Evolutionary conservation across 2,888 invertebrate species (phyloP).

Genomic region (Eupithecia pulchellata): DNA sequence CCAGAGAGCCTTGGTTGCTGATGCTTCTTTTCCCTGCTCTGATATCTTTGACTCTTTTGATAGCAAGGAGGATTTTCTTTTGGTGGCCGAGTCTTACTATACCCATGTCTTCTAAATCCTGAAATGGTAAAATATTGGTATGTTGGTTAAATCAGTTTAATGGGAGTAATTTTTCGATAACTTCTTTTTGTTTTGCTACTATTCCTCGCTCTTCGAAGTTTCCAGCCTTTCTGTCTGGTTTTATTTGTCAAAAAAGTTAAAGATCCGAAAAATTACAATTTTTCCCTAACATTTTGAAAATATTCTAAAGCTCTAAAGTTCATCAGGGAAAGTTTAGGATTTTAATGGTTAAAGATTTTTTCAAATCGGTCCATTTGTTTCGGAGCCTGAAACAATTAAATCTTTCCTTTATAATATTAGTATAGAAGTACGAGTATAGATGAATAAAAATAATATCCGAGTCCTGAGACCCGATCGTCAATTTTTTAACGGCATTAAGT

Average conservation of each 20-base stretch:
- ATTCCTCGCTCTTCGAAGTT: neutral
- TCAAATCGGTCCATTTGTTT: too few relatives aligned
- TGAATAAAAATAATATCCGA: neutral
- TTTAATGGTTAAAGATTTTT: too few relatives aligned
- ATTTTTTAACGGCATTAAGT: neutral
- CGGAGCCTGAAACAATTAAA: too few relatives aligned
- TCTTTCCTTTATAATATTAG: too few relatives aligned
- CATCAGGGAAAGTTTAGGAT: too few relatives aligned
- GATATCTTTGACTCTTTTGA: conserved; percentile 97
- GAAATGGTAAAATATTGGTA: conserved; percentile 42
- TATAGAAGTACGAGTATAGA: too few relatives aligned
- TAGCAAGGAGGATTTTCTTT: conserved; percentile 98
- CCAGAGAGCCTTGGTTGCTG: conserved; percentile 80
- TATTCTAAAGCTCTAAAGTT: too few relatives aligned
- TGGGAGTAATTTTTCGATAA: neutral
- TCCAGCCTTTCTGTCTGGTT: neutral
- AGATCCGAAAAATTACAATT: too few relatives aligned
- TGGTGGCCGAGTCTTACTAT: conserved; percentile 98
- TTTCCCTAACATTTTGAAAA: too few relatives aligned
- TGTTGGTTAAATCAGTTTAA: neutral
- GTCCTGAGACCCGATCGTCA: neutral
- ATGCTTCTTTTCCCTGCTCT: conserved; percentile 92
- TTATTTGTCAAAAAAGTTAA: too few relatives aligned
- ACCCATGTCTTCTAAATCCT: conserved; percentile 98
- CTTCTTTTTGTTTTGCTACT: neutral